Evolutionary conservation across 1,140 invertebrate species (phyloP), one percentile per base, ranked within the genome.

Genomic region (Penaeus vannamei): DNA sequence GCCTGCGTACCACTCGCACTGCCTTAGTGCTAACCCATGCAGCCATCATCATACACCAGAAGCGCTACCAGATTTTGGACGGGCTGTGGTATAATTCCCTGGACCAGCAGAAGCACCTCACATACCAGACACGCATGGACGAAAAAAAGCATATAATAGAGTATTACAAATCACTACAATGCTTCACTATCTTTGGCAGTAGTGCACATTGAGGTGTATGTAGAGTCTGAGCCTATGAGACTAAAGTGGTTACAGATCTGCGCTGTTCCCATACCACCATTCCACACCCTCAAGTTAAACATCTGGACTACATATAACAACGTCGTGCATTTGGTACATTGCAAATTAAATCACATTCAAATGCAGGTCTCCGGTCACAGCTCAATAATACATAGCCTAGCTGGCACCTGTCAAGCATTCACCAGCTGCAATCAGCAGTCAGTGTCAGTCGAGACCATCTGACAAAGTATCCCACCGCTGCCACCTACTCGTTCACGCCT

Each of bases 181-280:
- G 90, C 90, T 91, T 91, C 86, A 88, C 84, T 88, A 91, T 91
- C 90, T 91, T 91, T 91, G 90, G 90, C 90, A 91, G 90, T 88
- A 87, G 90, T 91, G 90, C 90, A 88, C 87, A 91, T 90, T 90
- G 86, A 87, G 87, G 81, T 72, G 85, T 79, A 69, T 84, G 29
- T 69, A 85, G 82, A 85, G 80, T 86, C 72, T 82, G 81, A 90
- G 84, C 81, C 61, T 85, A 66, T 64, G 32, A 66, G 29, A 32
- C 76, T 59, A 72, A 87, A 53, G n/a, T 87, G 46, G 46, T 81
- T 81, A 84, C 46, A 46, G 64, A 84, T 66, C 42, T 46, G 36
- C 42, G 64, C 42, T 64, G 64, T 64, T 84, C 83, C 61, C 61
- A 84, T 64, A 84, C 64, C 83, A 84, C 83, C 61, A 64, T 60